Evolutionary conservation across 2,888 invertebrate genomes (phyloP), one percentile per base, ranked within the genome.

Genomic region (Microdon myrmicae): DNA sequence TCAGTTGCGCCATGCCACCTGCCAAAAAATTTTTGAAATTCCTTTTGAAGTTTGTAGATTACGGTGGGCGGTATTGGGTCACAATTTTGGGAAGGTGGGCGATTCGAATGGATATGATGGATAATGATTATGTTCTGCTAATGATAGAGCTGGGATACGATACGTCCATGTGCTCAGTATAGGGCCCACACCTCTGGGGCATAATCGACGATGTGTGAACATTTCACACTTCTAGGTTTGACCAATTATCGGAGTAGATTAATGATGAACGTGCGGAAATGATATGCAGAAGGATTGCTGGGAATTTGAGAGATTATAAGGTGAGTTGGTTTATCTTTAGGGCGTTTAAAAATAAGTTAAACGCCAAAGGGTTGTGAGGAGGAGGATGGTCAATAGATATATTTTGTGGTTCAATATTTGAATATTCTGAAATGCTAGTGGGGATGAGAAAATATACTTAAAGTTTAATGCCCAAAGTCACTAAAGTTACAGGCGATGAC

Each of bases 71-170:
- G 29, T 34, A 32, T 25, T 20, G 25, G 28, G n/a, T n/a, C n/a
- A n/a, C n/a, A n/a, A n/a, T n/a, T n/a, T n/a, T n/a, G n/a, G n/a
- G n/a, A n/a, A n/a, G 25, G 31, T 13, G 22, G 31, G 8, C 17
- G 29, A n/a, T n/a, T n/a, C 25, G 17, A 16, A 8, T 19, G 20
- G 35, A 19, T 7, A 8, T n/a, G 5, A 32, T 26, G 58, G 51
- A 58, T 64, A 64, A 64, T 64, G 51, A 64, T 58, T 51, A 58
- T 64, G 38, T 64, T 64, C 64, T 53, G 64, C 58, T 64, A 64
- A 64, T 64, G 58, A 64, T 45, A 28, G 19, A 26, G 44, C 44
- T 56, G 31, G 23, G 25, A 34, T 39, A 28, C 16, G 19, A 20
- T 41, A 29, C 10, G 32, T 12, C 10, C 39, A 20, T 12, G 32